Conservation (phyloP, 2,797 vertebrate genomes). For the Crocidura indochinensis region DNA sequence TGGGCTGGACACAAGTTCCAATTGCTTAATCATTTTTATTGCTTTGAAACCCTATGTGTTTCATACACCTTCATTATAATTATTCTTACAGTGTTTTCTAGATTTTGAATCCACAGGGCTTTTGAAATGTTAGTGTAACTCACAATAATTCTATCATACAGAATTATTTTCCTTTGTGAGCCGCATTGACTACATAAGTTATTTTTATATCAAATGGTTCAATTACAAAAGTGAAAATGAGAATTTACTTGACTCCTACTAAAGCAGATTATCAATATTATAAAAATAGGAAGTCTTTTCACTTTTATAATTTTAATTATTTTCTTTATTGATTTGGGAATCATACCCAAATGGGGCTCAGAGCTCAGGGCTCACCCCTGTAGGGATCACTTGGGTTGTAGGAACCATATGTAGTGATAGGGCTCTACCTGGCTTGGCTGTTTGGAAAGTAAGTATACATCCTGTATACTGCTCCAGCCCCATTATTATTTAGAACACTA, state of each 20-base stretch:
- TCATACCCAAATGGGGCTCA: too few relatives aligned
- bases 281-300: background rate
- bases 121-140: background rate
- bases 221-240: background rate
- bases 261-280: background rate
- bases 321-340: too few relatives aligned
- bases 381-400: too few relatives aligned
- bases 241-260: background rate
- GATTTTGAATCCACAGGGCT: accelerated
- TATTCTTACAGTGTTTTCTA: background rate
- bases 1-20: background rate
- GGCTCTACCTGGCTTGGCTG: too few relatives aligned
- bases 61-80: background rate
- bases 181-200: background rate
- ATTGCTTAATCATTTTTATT: background rate
- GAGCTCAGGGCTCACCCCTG: too few relatives aligned
- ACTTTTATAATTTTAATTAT: conserved; percentile 20
- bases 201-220: background rate
- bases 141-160: background rate
- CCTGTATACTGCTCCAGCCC: too few relatives aligned
- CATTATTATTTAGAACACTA: background rate
- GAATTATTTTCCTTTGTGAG: background rate
- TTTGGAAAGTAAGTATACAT: too few relatives aligned
- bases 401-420: too few relatives aligned
- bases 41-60: background rate